Conservation (phyloP, 2,113 vertebrate genomes). For the Orientallactaga bullata region DNA sequence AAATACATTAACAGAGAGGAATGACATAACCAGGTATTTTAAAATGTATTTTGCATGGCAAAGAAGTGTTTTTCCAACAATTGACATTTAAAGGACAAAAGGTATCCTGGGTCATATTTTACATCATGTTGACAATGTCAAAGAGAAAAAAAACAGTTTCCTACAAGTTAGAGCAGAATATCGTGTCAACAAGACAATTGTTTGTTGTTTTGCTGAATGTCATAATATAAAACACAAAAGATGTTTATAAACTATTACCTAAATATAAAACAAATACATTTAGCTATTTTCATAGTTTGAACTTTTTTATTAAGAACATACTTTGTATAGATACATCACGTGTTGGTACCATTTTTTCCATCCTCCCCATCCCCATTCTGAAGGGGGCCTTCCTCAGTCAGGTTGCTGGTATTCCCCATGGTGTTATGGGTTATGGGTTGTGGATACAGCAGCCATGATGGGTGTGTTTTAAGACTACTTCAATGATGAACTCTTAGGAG, state of each 20-base stretch:
- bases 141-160: constrained; percentile 27
- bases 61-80: constrained; percentile 50
- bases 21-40: constrained; percentile 20
- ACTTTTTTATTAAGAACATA: too few relatives aligned
- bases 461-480: too few relatives aligned
- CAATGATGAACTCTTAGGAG: too few relatives aligned
- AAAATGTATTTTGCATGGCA: constrained; percentile 19
- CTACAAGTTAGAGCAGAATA: background rate
- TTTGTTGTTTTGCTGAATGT: background rate
- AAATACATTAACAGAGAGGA: background rate
- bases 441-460: too few relatives aligned
- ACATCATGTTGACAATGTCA: constrained; percentile 51
- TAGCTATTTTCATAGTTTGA: constrained; percentile 25
- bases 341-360: too few relatives aligned
- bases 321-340: too few relatives aligned
- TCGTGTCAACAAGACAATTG: background rate
- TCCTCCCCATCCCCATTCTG: too few relatives aligned
- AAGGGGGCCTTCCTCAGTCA: too few relatives aligned
- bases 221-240: background rate
- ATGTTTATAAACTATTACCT: constrained; percentile 28
- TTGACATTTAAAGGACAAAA: constrained; percentile 64
- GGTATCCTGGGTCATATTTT: constrained; percentile 30
- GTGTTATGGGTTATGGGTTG: too few relatives aligned
- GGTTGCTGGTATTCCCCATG: too few relatives aligned
- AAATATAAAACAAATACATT: constrained; percentile 33